phyloP scores from a whole-genome alignment of 2,888 invertebrate species.

The Cremastinae sp. region DNA sequence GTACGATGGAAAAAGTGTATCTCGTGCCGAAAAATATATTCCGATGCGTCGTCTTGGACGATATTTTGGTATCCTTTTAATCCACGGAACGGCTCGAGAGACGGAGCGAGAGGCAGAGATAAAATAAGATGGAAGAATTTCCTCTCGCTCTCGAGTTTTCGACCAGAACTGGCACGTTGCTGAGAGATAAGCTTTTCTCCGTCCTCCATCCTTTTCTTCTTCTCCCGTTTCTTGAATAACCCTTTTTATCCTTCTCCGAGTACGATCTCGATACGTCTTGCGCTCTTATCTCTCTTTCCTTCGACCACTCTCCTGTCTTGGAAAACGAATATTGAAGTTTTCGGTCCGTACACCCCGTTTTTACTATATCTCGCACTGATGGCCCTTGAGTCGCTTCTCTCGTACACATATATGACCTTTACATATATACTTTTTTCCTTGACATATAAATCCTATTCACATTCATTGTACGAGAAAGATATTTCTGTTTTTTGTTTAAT shows the following conservation, averaged over 20 bases:
- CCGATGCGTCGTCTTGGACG: conserved; percentile 38
- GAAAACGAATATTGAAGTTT: conserved; percentile 74
- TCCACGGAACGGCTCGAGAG: conserved; percentile 45
- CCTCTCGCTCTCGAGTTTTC: conserved; percentile 33
- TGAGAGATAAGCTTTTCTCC: conserved; percentile 58
- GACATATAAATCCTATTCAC: too few species aligned
- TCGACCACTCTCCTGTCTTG: conserved; percentile 54
- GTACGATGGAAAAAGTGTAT: conserved; percentile 38
- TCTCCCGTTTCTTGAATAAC: conserved; percentile 43
- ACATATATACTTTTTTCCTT: too few species aligned
- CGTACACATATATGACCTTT: too few species aligned
- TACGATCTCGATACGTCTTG: conserved; percentile 43
- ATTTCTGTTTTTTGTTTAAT: too few species aligned
- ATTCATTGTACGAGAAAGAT: background rate
- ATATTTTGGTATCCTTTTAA: conserved; percentile 59
- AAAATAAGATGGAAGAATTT: background rate
- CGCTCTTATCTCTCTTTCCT: conserved; percentile 31
- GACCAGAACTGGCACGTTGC: conserved; percentile 25
- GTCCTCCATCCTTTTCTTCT: conserved; percentile 3
- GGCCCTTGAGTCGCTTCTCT: conserved; percentile 47
- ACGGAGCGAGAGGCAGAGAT: conserved; percentile 2
- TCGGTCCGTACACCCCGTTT: conserved; percentile 74
- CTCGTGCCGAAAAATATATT: conserved; percentile 45
- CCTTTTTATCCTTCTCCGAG: conserved; percentile 45
- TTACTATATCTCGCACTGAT: conserved; percentile 66